Evolutionary conservation across 2,113 vertebrate species (phyloP).

Genomic region (Zosterops pallidus): DNA sequence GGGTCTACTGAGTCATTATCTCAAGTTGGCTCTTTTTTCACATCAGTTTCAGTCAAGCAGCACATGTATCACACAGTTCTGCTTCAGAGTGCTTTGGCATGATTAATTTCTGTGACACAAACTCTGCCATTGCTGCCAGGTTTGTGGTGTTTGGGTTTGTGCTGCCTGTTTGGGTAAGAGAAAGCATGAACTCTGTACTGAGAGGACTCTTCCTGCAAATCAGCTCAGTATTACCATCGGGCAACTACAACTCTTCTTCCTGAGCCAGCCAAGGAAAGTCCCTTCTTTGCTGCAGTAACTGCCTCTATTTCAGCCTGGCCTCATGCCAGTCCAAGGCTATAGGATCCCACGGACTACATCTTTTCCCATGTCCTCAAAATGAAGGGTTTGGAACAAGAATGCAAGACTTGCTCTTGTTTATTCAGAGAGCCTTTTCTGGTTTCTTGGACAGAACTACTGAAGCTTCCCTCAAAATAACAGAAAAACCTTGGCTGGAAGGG

Average conservation of each 20-base stretch:
- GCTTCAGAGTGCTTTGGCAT: background rate
- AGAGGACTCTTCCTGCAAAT: background rate
- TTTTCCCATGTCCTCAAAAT: background rate
- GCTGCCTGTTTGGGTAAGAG: background rate
- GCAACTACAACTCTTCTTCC: background rate
- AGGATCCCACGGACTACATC: fast-evolving
- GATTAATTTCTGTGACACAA: background rate
- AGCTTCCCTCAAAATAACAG: background rate
- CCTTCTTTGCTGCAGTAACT: background rate
- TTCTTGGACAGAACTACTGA: background rate
- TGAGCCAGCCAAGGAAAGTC: background rate
- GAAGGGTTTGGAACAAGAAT: background rate
- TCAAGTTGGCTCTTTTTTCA: background rate
- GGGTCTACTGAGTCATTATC: background rate
- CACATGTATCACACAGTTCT: background rate
- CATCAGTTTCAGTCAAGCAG: background rate
- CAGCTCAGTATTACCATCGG: background rate
- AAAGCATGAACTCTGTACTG: background rate
- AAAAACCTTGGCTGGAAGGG: background rate
- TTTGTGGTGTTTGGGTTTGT: background rate
- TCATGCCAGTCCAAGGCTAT: fast-evolving
- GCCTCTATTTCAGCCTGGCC: background rate
- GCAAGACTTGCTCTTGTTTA: background rate
- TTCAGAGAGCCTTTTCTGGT: background rate
- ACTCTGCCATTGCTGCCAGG: background rate